phyloP scores from a whole-genome alignment of 30 jellyfish, hydroid and myxozoan genomes.

The Turritopsis rubra region DNA sequence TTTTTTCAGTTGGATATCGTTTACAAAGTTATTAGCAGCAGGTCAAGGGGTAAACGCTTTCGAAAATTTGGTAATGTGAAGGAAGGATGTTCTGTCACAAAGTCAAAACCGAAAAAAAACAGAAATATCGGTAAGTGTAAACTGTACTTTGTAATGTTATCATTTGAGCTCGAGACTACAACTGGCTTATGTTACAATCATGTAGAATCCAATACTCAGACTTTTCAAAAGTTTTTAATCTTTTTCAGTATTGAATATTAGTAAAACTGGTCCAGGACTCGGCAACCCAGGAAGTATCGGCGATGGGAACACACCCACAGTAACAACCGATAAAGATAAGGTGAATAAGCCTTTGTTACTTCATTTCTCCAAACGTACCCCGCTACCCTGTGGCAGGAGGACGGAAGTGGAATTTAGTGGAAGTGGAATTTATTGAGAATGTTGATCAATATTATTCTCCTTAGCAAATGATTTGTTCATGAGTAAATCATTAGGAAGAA shows the following conservation, averaged over 20 bases:
- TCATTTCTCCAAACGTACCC: no score
- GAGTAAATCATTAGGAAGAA: background rate
- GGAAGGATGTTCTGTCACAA: conserved; percentile 53
- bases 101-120: conserved; percentile 26
- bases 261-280: background rate
- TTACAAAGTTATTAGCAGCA: conserved; percentile 1
- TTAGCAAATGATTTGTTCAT: background rate
- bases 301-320: background rate
- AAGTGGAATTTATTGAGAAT: no score
- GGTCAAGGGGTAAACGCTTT: conserved; percentile 27
- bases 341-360: no score
- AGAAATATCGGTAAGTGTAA: conserved; percentile 23
- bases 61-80: conserved; percentile 32
- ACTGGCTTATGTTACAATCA: no score
- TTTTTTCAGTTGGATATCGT: conserved; percentile 32
- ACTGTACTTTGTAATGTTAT: background rate
- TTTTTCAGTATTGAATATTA: background rate
- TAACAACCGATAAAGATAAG: background rate
- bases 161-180: no score
- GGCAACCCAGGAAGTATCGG: background rate
- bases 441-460: no score
- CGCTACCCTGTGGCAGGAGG: no score
- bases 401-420: no score
- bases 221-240: no score
- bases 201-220: no score